Evolutionary conservation across 1,140 invertebrate genomes (phyloP), one percentile per base, ranked within the genome.

Genomic region (Eciton burchellii): DNA sequence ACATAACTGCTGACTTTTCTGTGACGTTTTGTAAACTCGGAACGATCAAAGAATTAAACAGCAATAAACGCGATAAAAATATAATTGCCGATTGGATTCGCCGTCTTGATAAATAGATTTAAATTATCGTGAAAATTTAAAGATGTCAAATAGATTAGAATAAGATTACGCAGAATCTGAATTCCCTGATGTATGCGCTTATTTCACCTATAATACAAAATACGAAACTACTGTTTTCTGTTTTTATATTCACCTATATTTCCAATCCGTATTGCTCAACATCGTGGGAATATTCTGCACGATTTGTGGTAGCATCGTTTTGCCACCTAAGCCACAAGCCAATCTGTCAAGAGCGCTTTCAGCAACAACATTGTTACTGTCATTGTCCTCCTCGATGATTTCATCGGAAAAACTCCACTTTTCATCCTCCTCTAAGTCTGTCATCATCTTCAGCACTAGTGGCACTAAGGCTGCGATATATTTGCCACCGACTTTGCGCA

Each of bases 331-430:
- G 14, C 98, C 97, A 94, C 99, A 99, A 3, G 99, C 98, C 83
- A 99, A 95, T 74, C 99, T 96, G 94, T 99, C 99, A 35, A 99
- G 94, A 16, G 98, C 98, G 77, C 98, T 98, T 94, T 99, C 99
- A 12, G 98, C 99, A 60, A 99, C 97, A 3, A 99, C 97, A 90
- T 97, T 97, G 93, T 99, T 99, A 86, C 97, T 98, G 84, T 97
- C 96, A 81, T 95, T 96, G 86, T 97, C 96, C 70, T 97, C 97
- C 68, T 96, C 95, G 68, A 95, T 94, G 60, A 97, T 95, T 90
- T 96, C 95, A 90, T 96, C 96, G 19, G 93, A 93, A 16, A 95
- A 92, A 62, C 96, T 95, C 97, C 97, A 98, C 47, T 97, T 96
- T 41, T 96, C 95, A 85, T 99, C 98, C 24, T 99, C 98, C 41